Evolutionary conservation across 2,113 vertebrate genomes (phyloP).

Genomic region (Speoplatyrhinus poulsoni): DNA sequence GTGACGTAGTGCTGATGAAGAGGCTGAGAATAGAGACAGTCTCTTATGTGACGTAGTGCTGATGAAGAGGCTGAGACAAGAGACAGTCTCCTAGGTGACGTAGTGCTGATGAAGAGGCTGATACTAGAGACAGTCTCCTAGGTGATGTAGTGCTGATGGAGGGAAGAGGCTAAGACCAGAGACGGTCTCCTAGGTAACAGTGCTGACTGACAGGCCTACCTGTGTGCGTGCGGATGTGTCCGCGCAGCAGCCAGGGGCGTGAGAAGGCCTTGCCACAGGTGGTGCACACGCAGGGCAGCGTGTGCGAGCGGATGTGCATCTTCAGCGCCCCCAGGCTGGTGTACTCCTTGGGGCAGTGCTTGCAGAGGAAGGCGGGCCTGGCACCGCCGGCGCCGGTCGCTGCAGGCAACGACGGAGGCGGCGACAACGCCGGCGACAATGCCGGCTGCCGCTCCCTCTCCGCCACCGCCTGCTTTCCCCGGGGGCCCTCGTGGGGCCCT

Average conservation of each 20-base stretch:
- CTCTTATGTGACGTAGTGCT: no score
- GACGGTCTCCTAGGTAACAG: no score
- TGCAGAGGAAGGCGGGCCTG: conserved; percentile 89
- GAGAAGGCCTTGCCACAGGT: conserved; percentile 95
- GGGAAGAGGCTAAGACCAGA: no score
- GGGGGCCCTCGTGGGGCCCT: conserved; percentile 80
- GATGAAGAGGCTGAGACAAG: no score
- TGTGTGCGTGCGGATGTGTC: conserved; percentile 93
- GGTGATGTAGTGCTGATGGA: no score
- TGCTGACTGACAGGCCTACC: conserved; percentile 65
- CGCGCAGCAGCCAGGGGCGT: conserved; percentile 92
- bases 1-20: no score
- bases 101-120: no score
- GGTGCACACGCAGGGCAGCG: conserved; percentile 89
- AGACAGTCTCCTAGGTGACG: no score
- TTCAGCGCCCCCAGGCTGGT: conserved; percentile 92
- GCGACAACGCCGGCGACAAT: conserved; percentile 63
- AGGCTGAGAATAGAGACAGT: no score
- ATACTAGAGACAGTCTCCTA: no score
- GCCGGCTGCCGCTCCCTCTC: conserved; percentile 66
- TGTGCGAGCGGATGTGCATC: conserved; percentile 96
- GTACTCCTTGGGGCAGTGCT: conserved; percentile 94
- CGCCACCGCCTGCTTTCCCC: conserved; percentile 65
- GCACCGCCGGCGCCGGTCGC: not conserved
- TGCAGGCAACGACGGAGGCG: conserved; percentile 57